Evolutionary conservation across 2,888 invertebrate genomes (phyloP), one percentile per base, ranked within the genome.

Genomic region (Nematopogon swammerdamellus): DNA sequence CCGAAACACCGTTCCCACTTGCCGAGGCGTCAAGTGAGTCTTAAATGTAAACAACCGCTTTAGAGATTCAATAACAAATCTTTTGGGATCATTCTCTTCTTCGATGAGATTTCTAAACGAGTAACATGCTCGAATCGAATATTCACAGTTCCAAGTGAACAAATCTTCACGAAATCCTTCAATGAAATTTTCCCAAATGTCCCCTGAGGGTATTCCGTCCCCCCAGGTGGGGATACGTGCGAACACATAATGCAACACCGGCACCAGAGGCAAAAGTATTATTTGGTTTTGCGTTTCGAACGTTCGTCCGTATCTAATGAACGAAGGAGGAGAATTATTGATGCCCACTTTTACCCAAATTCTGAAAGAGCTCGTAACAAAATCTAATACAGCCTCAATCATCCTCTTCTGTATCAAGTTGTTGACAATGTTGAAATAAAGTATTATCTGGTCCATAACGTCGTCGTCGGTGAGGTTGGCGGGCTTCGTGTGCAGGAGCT

Each of bases 1-100:
- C 63, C 87, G 86, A 56, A 87, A 85, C 1, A 85, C 75, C 18
- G 84, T 65, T 47, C 86, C 82, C 0, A 85, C 87, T 58, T 83
- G 82, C 49, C 84, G 82, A 44, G 84, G 76, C 49, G 81, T 75
- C 51, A 86, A 71, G 52, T 83, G 74, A 46, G 83, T 75, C 55
- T 82, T 82, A 55, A 80, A 68, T 56, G 83, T 81, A n/a, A 82
- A 68, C 1, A 85, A 63, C 55, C 83, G 80, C 55, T 84, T 79
- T 2, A 86, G 68, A 47, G 82, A 76, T 51, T 84, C 73, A 6
- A 79, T 65, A 1, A 76, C 73, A n/a, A 80, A 61, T 2, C 72
- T 65, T 49, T 77, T 65, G 1, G 68, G 63, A 46, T 80, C 71
- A 30, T 70, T 57, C 48, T 82, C 76, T 25, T 25, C 5, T 46